Base-by-base conservation (phyloP, 2,888 invertebrate species). In the Rhorus exstirpatorius region DNA sequence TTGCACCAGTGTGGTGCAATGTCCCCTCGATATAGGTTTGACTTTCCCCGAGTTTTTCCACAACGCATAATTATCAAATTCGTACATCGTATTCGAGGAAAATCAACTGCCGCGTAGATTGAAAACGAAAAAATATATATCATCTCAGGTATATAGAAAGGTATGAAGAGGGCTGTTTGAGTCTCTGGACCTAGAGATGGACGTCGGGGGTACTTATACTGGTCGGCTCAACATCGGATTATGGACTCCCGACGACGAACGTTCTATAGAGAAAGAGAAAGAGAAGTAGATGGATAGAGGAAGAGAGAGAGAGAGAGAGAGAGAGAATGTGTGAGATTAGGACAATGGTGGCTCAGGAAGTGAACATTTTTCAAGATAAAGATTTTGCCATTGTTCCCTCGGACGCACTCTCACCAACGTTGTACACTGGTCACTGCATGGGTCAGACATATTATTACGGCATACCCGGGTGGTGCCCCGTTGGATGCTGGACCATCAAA, bases 331-430 rank as follows among this genome's bases (percentile, higher is more conserved):
- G 14, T 44, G 41, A 31, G 65, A 77, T 8, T 44, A 61, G 55
- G 83, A 84, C 63, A 77, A 77, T 80, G 84, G 75, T 78, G 84
- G 86, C 86, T 86, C 83, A 86, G 87, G 85, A 86, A 87, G 81
- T 84, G 84, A 84, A 88, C 89, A 91, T 91, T 90, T 90, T 90
- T 91, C 91, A 91, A 91, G 91, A 90, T 91, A 88, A 91, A 79
- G 71, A 87, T 84, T 81, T 80, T 77, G 83, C 86, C 85, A 90
- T 90, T 90, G 91, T 90, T 88, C 88, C 84, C 61, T 83, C 80
- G 79, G 83, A 83, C 82, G 78, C 74, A 79, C 72, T 61, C 77
- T 79, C 83, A 58, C 79, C 83, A 81, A 85, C 83, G 80, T 44
- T 49, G 38, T 26, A 19, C 14, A n/a, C n/a, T n/a, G n/a, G n/a